Conservation (phyloP, 2,888 invertebrate genomes). For the Agrotis segetum region DNA sequence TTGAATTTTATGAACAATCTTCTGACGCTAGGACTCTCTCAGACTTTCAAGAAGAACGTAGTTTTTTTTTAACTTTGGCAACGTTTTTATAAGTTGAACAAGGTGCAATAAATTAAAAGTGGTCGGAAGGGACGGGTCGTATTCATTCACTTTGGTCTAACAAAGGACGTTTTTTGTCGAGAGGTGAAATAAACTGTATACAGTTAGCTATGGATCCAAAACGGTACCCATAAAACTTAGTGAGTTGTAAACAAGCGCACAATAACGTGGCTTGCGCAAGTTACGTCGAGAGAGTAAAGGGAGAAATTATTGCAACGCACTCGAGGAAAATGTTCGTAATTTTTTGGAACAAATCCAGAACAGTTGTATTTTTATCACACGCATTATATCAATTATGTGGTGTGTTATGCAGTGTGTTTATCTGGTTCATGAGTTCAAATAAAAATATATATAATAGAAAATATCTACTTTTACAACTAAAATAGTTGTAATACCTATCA, state of each 20-base stretch:
- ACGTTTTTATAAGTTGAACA: conserved; percentile 20
- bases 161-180: conserved; percentile 41
- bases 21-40: conserved; percentile 17
- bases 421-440: neutral
- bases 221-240: conserved; percentile 34
- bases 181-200: conserved; percentile 49
- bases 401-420: conserved; percentile 30
- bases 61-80: conserved; percentile 15
- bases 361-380: conserved; percentile 37
- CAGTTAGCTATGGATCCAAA: conserved; percentile 24
- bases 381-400: conserved; percentile 44
- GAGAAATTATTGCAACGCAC: conserved; percentile 32
- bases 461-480: neutral
- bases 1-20: conserved; percentile 44
- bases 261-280: conserved; percentile 47
- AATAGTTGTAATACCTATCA: neutral
- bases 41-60: conserved; percentile 1
- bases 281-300: conserved; percentile 22
- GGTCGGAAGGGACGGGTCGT: conserved; percentile 28
- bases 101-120: conserved; percentile 40
- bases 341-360: conserved; percentile 56
- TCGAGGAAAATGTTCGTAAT: conserved; percentile 29
- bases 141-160: conserved; percentile 51
- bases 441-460: conserved; percentile 2
- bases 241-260: conserved; percentile 55